Base-by-base conservation (phyloP, 1,140 invertebrate genomes). In the Heliconius nattereri region DNA sequence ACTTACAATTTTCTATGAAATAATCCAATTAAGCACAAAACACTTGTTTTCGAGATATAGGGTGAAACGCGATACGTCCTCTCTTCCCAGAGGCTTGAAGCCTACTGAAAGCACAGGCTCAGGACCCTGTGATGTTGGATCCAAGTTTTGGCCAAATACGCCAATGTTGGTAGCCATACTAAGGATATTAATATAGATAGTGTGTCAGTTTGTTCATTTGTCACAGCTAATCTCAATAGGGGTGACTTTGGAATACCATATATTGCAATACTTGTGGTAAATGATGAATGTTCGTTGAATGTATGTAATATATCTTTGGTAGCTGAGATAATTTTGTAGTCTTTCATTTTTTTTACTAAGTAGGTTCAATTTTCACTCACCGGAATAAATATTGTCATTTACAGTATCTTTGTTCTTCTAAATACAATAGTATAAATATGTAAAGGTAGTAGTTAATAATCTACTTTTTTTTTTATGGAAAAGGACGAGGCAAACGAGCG, bases 11-110 rank as follows among this genome's bases (percentile, higher is more conserved):
- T 11, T 76, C 29, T 40, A 66, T 37, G 11, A 16, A 76, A 76
- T 76, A 76, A 66, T 76, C 54, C 57, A 76, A 76, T 76, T 66
- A 40, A 40, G n/a, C 57, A 40, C 54, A 76, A 57, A 76, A 76
- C 74, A 76, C 74, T 35, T 35, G 37, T 76, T 70, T 16, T 76
- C 57, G 57, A 13, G 54, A 45, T 40, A 54, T 23, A 37, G 13
- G 37, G 66, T 52, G 6, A 23, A 76, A 66, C 45, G 45, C 60
- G 60, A 66, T 26, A 66, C 74, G 74, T 76, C 54, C 32, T 23
- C 74, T 23, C 54, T 60, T 60, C 37, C n/a, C 54, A 66, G 74
- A 76, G 74, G 74, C 35, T 60, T 37, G 29, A 60, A 76, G 74
- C 54, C 23, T 19, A 76, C 74, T 76, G 74, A 76, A 52, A 19